Evolutionary conservation across 2,113 vertebrate species (phyloP).

Genomic region (Etheostoma spectabile): DNA sequence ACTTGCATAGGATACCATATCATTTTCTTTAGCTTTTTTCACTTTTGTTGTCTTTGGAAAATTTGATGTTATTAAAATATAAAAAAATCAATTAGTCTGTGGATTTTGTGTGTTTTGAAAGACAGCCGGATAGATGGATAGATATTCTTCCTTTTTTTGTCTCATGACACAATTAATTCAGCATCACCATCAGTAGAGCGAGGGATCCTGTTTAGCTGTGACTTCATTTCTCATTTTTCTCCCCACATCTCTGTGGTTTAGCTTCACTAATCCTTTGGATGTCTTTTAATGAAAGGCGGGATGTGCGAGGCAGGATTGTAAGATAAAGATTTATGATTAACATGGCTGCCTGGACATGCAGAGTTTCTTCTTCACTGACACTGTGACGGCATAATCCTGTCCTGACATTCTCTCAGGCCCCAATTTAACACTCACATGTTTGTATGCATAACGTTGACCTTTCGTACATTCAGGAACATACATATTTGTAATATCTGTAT

Average conservation of each 20-base stretch:
- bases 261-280: conserved; percentile 79
- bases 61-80: conserved; percentile 60
- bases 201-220: conserved; percentile 36
- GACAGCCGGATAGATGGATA: conserved; percentile 2
- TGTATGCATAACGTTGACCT: conserved; percentile 29
- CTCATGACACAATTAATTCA: not conserved
- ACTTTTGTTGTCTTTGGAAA: conserved; percentile 37
- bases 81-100: conserved; percentile 8
- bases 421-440: conserved; percentile 26
- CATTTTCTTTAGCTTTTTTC: conserved; percentile 14
- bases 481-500: not conserved
- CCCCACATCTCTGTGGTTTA: conserved; percentile 56
- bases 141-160: not conserved
- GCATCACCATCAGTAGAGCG: conserved; percentile 21
- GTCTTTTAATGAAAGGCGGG: conserved; percentile 76
- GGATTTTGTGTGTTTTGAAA: conserved; percentile 17
- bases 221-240: conserved; percentile 56
- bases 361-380: conserved; percentile 66
- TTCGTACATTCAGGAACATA: conserved; percentile 8
- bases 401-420: conserved; percentile 41
- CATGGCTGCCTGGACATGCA: conserved; percentile 68
- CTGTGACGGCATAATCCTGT: conserved; percentile 74
- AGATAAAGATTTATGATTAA: conserved; percentile 86
- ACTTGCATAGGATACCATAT: conserved; percentile 13
- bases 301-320: conserved; percentile 76